phyloP scores from a whole-genome alignment of 2,888 invertebrate species.

The Limnephilus lunatus region DNA sequence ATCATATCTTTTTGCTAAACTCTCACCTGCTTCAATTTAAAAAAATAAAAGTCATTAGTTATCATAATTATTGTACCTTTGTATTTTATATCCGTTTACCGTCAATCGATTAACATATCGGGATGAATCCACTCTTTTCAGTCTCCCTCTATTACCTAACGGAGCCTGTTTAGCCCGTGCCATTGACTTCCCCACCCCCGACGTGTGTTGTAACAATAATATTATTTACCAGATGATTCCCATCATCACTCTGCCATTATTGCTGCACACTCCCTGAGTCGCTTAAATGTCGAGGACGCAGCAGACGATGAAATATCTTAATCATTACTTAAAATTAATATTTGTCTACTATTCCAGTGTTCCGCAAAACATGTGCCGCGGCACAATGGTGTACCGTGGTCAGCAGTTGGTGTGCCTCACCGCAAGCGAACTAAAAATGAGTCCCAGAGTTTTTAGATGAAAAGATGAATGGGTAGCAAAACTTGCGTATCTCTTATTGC shows the following conservation, averaged over 20 bases:
- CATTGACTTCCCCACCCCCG: conserved; percentile 12
- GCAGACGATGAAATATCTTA: not conserved
- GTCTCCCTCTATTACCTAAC: not conserved
- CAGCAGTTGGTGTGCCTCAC: too few species aligned
- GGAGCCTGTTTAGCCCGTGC: not conserved
- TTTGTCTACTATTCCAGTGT: too few species aligned
- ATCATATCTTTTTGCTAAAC: not conserved
- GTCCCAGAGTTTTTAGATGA: too few species aligned
- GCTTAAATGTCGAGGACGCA: not conserved
- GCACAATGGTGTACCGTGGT: too few species aligned
- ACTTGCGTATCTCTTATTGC: too few species aligned
- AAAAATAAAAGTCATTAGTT: not conserved
- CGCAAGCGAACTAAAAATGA: too few species aligned
- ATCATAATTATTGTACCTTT: not conserved
- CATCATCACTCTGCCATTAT: not conserved
- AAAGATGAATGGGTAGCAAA: too few species aligned
- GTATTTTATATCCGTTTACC: not conserved
- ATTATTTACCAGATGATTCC: conserved; percentile 13
- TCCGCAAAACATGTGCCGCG: too few species aligned
- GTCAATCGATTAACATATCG: not conserved
- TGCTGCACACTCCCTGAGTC: not conserved
- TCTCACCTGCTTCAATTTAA: not conserved
- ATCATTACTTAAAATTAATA: not conserved
- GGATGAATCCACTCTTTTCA: not conserved
- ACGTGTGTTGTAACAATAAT: not conserved